A percentile compares a stretch with the other conserved stretches of the same genome.
Conservation (phyloP, 2,888 invertebrate genomes). For the Eupeodes luniger region DNA sequence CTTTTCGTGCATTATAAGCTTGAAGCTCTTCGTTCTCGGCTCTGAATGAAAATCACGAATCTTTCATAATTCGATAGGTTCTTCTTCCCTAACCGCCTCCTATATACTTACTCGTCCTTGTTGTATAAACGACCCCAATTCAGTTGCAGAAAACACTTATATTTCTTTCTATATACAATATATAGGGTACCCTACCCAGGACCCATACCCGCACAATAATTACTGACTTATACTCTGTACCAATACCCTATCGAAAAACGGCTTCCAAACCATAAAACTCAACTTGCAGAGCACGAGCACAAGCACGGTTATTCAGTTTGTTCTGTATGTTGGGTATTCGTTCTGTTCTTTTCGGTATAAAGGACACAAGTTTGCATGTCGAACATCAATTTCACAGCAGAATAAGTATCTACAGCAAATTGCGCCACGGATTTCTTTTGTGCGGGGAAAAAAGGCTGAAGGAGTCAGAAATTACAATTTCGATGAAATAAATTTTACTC, state of each 20-base stretch:
- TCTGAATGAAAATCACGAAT: slow-evolving; percentile 66
- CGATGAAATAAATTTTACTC: slow-evolving; percentile 25
- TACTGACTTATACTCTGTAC: slow-evolving; percentile 59
- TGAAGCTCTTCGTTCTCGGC: not conserved
- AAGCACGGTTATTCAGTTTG: slow-evolving; percentile 6
- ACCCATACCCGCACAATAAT: slow-evolving; percentile 45
- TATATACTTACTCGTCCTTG: not conserved
- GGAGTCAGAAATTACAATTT: slow-evolving; percentile 51
- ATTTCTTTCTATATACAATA: not conserved
- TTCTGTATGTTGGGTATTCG: no score
- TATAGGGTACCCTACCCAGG: no score
- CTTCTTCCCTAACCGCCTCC: slow-evolving; percentile 1
- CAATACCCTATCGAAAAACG: slow-evolving; percentile 62
- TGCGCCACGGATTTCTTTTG: slow-evolving; percentile 67
- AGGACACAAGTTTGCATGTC: slow-evolving; percentile 64
- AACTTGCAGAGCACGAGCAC: slow-evolving; percentile 25
- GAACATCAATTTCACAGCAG: slow-evolving; percentile 68
- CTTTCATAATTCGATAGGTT: slow-evolving; percentile 69
- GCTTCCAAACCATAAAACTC: slow-evolving; percentile 55
- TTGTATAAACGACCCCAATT: slow-evolving; percentile 9
- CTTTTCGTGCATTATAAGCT: slow-evolving; percentile 14
- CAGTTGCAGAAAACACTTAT: slow-evolving; percentile 43
- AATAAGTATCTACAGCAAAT: slow-evolving; percentile 61
- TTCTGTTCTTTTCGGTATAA: not conserved
- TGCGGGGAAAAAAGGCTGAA: slow-evolving; percentile 36